A percentile compares a stretch with the other conserved stretches of the same genome.
These are phyloP conservation scores for Cosmorhoe ocellata DNA, from an alignment of 2,888 invertebrate genomes.

Conservation along the genomic window DNA sequence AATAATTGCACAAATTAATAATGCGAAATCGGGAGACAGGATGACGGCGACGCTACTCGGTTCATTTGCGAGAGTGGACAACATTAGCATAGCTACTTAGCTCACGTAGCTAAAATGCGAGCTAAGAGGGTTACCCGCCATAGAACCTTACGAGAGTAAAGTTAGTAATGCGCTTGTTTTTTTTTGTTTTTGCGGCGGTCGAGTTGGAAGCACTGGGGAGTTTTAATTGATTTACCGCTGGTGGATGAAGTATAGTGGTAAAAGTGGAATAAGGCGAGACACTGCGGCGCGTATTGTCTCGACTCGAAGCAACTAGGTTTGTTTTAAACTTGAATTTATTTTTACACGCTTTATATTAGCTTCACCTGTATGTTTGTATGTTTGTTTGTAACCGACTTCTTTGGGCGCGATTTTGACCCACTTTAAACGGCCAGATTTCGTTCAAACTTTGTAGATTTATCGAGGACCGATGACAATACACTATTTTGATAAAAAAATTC, in stretches of 20 bases:
- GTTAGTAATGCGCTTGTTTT: conserved; percentile 42
- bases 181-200: conserved; percentile 33
- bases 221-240: conserved; percentile 67
- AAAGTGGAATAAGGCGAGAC: conserved; percentile 15
- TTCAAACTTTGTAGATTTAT: too few species aligned
- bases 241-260: conserved; percentile 10
- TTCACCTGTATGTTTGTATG: too few species aligned
- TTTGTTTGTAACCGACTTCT: too few species aligned
- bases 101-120: conserved; percentile 41
- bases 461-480: too few species aligned
- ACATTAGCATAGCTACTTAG: conserved; percentile 48
- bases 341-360: too few species aligned
- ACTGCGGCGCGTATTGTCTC: conserved; percentile 33
- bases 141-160: conserved; percentile 23
- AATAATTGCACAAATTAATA: conserved; percentile 76
- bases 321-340: conserved; percentile 58
- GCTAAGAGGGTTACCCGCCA: conserved; percentile 26
- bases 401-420: too few species aligned
- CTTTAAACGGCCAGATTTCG: too few species aligned
- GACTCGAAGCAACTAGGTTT: conserved; percentile 38
- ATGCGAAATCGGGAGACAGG: conserved; percentile 59
- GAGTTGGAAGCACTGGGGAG: conserved; percentile 46
- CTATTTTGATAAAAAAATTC: too few species aligned
- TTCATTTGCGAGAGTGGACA: conserved; percentile 54
- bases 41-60: conserved; percentile 42